Base-by-base conservation (phyloP, 2,888 invertebrate species). In the Horisme vitalbata region DNA sequence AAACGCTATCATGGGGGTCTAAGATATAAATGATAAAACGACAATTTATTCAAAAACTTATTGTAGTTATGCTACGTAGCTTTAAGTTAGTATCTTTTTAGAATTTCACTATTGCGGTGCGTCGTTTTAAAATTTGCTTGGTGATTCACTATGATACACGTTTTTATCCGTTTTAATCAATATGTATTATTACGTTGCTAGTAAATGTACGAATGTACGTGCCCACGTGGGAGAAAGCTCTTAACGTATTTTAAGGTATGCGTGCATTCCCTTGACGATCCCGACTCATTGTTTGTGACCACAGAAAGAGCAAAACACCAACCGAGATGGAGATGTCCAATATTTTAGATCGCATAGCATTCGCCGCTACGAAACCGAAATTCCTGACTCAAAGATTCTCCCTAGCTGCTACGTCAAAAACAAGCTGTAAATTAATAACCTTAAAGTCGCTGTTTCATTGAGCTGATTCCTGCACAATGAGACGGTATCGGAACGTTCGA, bases 271-370 rank as follows among this genome's bases (percentile, higher is more conserved):
- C 81, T 75, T 84, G 84, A 80, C 82, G 79, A 80, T 78, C 73
- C 82, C 82, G 78, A 73, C 83, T 88, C 86, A 88, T 89, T 88
- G 88, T 88, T 86, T 78, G 77, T 75, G 75, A 72, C 65, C 70
- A 83, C 77, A 85, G 81, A 79, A 88, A 85, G 79, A 88, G 70
- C 83, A 87, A 86, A 88, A 87, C 82, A 71, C 68, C 78, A 79
- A 71, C 76, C 77, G 74, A 87, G 87, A 89, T 89, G 86, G 87
- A 88, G 88, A 87, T 89, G 87, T 89, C 87, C 87, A 88, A 89
- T 89, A 89, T 89, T 89, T 89, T 86, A 88, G 87, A 88, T 89
- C 86, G 88, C 87, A 88, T 84, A 86, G 87, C 88, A 84, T 78
- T 86, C 82, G 81, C 79, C 76, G 86, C 82, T 78, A 85, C 83